Evolutionary conservation across 2,113 vertebrate species (phyloP).

Genomic region (cat (Felis catus)): DNA sequence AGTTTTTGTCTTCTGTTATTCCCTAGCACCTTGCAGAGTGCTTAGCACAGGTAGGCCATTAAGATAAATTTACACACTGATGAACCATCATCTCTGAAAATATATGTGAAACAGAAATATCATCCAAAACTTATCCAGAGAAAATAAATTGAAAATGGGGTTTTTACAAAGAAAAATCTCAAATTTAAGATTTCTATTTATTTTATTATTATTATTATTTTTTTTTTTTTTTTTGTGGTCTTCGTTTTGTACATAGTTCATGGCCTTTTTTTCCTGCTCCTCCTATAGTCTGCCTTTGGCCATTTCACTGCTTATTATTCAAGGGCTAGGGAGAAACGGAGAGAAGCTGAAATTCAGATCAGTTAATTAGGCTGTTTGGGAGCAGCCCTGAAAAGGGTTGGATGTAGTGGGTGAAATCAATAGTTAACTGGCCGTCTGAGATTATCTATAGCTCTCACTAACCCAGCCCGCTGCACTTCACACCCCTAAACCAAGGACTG

Average conservation of each 20-base stretch:
- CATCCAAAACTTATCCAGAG: background rate
- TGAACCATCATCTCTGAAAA: background rate
- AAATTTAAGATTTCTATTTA: background rate
- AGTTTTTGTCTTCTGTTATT: background rate
- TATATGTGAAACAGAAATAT: background rate
- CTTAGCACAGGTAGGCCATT: background rate
- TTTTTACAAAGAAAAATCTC: conserved; percentile 31
- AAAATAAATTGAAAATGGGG: background rate
- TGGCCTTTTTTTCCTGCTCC: background rate
- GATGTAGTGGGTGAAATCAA: background rate
- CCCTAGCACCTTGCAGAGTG: background rate
- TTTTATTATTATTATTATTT: no score
- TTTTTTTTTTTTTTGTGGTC: background rate
- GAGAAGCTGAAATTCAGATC: conserved; percentile 37
- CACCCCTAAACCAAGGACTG: background rate
- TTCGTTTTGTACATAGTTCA: conserved; percentile 18
- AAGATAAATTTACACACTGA: background rate
- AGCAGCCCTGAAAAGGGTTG: background rate
- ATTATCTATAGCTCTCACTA: background rate
- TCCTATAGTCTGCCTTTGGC: conserved; percentile 39
- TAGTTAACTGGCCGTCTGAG: background rate
- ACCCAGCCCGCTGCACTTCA: background rate
- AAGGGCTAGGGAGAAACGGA: conserved; percentile 31
- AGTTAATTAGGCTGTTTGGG: conserved; percentile 35
- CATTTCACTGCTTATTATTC: conserved; percentile 47